Percentiles rank a stretch among this genome's conserved stretches.
phyloP scores from a whole-genome alignment of 2,113 vertebrate species.

The Zosterops borbonicus region DNA sequence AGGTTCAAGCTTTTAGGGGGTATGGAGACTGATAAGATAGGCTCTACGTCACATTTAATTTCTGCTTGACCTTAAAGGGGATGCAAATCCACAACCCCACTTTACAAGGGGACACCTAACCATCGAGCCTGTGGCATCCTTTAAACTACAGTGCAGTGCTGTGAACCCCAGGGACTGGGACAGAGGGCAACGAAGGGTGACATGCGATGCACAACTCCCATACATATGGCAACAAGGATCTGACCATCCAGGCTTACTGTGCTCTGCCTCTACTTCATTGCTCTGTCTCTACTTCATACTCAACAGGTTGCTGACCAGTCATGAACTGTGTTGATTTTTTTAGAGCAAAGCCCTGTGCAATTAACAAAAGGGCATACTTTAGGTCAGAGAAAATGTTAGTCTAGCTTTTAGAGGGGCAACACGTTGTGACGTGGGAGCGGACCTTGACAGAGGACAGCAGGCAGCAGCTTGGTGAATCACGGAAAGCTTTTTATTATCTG shows the following conservation, averaged over 20 bases:
- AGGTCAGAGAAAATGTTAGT: not conserved
- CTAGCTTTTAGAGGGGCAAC: no score
- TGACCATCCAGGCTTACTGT: not conserved
- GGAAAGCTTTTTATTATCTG: no score
- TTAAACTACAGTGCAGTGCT: not conserved
- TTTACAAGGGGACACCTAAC: not conserved
- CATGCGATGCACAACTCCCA: not conserved
- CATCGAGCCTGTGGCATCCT: not conserved
- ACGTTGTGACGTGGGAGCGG: no score
- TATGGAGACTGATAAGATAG: not conserved
- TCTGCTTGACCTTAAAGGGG: not conserved
- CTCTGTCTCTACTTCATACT: not conserved
- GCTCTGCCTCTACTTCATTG: not conserved
- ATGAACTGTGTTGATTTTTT: not conserved
- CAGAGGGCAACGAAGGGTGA: not conserved
- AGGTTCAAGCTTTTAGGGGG: not conserved
- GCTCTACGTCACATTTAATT: not conserved
- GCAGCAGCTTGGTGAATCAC: no score
- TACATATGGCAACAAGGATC: not conserved
- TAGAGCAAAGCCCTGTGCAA: not conserved
- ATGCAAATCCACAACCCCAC: not conserved
- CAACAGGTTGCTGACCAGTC: not conserved
- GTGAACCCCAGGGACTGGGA: rapidly evolving
- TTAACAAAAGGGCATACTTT: not conserved
- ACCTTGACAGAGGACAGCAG: no score